phyloP scores from a whole-genome alignment of 2,888 invertebrate species.

The Drosophila falleni region DNA sequence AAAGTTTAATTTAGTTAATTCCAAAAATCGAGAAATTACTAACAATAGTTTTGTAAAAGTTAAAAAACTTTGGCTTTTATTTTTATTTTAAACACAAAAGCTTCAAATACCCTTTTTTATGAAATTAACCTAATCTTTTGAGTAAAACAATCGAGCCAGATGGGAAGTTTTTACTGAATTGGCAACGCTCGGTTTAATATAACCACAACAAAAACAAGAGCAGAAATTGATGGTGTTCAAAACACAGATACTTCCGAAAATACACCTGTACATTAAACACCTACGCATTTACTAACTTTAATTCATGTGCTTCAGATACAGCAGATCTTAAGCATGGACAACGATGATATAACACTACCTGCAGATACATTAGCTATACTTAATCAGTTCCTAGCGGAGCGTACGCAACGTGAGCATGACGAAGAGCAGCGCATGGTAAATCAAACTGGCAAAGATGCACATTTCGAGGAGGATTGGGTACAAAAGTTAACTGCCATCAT shows the following conservation, averaged over 20 bases:
- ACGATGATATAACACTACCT: constrained; percentile 89
- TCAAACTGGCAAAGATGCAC: constrained; percentile 85
- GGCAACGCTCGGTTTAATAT: too few relatives aligned
- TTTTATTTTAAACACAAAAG: too few relatives aligned
- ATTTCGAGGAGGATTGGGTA: constrained; percentile 94
- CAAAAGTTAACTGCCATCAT: neutral
- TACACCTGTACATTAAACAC: constrained; percentile 47
- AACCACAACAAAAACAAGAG: constrained; percentile 44
- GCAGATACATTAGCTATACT: constrained; percentile 90
- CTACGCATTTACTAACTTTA: constrained; percentile 85
- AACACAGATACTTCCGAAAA: constrained; percentile 16
- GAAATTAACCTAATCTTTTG: too few relatives aligned
- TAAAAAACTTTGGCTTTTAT: too few relatives aligned
- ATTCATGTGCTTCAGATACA: constrained; percentile 4
- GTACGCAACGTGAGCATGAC: constrained; percentile 88
- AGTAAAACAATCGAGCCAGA: too few relatives aligned
- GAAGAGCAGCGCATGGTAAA: constrained; percentile 83
- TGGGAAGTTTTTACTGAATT: too few relatives aligned
- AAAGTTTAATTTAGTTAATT: too few relatives aligned
- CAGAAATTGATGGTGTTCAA: constrained; percentile 41
- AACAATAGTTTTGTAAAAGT: too few relatives aligned
- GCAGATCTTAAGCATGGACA: constrained; percentile 39
- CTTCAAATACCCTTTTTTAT: too few relatives aligned
- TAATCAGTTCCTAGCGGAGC: constrained; percentile 91
- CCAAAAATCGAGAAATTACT: too few relatives aligned